phyloP scores from a whole-genome alignment of 2,797 vertebrate species.

The Coracias cyanogaster region DNA sequence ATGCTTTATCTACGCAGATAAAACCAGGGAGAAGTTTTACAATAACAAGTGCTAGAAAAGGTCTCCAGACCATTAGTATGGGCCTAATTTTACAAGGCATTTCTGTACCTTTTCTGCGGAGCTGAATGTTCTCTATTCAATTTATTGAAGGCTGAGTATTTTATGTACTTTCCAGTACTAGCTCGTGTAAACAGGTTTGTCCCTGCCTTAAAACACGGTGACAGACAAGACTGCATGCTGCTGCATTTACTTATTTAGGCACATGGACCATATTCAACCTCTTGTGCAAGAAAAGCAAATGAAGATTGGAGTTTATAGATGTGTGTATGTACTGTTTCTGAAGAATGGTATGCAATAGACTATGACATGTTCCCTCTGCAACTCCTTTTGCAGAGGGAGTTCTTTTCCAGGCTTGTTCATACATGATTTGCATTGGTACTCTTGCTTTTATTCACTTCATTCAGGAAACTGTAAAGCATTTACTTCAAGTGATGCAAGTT shows the following conservation, averaged over 20 bases:
- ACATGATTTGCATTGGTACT: constrained; percentile 3
- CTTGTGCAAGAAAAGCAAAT: neutral
- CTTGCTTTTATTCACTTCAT: constrained; percentile 29
- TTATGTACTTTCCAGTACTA: neutral
- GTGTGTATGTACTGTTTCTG: neutral
- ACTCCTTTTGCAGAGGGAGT: neutral
- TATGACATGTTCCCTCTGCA: neutral
- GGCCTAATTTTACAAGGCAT: neutral
- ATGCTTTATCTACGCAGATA: neutral
- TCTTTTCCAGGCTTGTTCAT: neutral
- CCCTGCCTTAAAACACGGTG: neutral
- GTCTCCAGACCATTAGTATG: neutral
- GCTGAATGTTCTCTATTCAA: neutral
- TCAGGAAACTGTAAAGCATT: constrained; percentile 53
- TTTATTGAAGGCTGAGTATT: neutral
- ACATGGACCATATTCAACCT: neutral
- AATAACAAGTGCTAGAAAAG: neutral
- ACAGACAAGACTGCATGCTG: neutral
- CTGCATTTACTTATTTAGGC: neutral
- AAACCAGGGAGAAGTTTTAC: neutral
- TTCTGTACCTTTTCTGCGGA: neutral
- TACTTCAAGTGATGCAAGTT: constrained; percentile 51
- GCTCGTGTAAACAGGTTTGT: neutral
- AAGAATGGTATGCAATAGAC: neutral
- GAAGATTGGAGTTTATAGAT: neutral